Base-by-base conservation (phyloP, 1,140 invertebrate species). In the Drosophila obscura region DNA sequence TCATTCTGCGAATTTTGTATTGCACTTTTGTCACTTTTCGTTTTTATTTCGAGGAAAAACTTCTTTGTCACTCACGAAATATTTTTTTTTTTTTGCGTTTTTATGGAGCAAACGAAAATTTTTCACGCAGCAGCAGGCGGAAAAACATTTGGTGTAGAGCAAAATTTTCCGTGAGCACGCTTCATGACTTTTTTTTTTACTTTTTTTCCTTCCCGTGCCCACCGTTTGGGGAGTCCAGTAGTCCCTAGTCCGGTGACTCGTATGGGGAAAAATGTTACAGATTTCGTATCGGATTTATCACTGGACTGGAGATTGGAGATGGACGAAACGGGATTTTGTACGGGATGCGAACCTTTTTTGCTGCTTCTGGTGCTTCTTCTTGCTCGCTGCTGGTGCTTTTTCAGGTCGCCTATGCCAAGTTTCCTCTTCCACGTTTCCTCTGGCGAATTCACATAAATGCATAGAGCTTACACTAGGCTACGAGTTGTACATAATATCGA, bases 381-480 rank as follows among this genome's bases (percentile, higher is more conserved):
- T 71, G 67, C 67, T 71, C 50, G 64, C 57, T 77, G 60, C 69
- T 80, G 67, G 52, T 82, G 67, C 71, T 58, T 88, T 88, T 87
- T 88, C 79, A 83, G 76, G 61, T 87, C 72, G 83, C 83, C 79
- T 72, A 39, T 71, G 83, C 83, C 79, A 68, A 39, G 67, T 83
- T 80, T 87, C 63, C 63, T 80, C 81, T 68, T 82, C 67, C 83
- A 82, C 82, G 66, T 87, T 79, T 79, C 62, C 66, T 76, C 63
- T 87, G 56, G 55, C 60, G 59, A 89, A 89, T 87, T 87, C 80
- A 89, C 83, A 83, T 88, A 87, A 87, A 87, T 87, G 83, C 83
- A 87, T 88, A 83, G 75, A 87, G 59, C 83, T 87, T 88, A 88
- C 84, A 88, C 83, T 87, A 83, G 67, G 66, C 79, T 80, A 78